Base-by-base conservation (phyloP, 1,140 invertebrate genomes). In the Aphelinus certus region DNA sequence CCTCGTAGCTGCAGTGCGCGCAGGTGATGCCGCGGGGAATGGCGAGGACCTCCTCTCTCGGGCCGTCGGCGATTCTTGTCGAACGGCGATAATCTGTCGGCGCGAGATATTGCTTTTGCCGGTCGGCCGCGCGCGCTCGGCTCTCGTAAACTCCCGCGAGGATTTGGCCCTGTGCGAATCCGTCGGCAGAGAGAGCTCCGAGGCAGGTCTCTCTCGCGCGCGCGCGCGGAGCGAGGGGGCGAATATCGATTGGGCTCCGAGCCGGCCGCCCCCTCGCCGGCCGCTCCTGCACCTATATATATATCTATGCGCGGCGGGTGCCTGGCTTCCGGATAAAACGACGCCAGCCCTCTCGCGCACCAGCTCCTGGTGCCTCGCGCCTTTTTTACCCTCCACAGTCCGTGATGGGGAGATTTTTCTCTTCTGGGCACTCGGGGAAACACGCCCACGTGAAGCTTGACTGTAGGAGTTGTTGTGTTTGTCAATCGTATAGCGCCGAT, bases 231-330 rank as follows among this genome's bases (percentile, higher is more conserved):
- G 72, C 75, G 76, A 79, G 79, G 81, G 84, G 82, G 81, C 76
- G 80, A 78, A 80, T 86, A 86, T 86, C 85, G 85, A 86, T 86
- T 85, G 26, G 26, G 26, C 80, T 74, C 72, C 62, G 73, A 74
- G 70, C 76, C 76, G 75, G 77, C 79, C 76, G 71, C 77, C 75
- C 73, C 76, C 58, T 58, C 71, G 71, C 67, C 55, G 10, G 65
- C 47, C 1, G 46, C 46, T 42, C 47, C 2, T 61, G 26, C 56
- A 26, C 26, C 26, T 26, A 26, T 26, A 26, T 26, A 26, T 26
- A 26, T 26, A 26, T 26, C 26, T 26, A 26, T 26, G 0, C 26
- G 26, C 26, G 26, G 26, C 26, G 26, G 26, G 26, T 26, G 26
- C 26, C 26, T 26, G 26, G 81, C 82, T 85, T 86, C 79, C 81